Conservation (phyloP, 2,888 invertebrate genomes). For the Acanthopleura granulata region DNA sequence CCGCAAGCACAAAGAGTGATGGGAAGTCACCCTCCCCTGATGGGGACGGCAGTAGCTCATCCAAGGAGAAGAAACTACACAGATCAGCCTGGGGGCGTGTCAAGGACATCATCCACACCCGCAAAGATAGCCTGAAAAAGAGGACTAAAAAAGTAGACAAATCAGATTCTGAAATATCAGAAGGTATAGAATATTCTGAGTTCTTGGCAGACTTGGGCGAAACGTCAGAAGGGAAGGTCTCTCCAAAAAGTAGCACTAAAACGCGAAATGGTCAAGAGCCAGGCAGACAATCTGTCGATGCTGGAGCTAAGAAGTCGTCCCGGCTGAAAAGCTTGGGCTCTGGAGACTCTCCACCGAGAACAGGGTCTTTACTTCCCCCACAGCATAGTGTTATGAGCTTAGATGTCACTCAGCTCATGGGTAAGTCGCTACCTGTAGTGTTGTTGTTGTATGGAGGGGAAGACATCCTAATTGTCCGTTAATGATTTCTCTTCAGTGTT, state of each 20-base stretch:
- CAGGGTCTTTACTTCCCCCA: not conserved
- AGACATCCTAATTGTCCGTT: too few relatives aligned
- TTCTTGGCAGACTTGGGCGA: constrained; percentile 40
- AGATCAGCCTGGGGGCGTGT: constrained; percentile 85
- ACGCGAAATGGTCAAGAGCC: constrained; percentile 30
- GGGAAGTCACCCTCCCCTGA: not conserved
- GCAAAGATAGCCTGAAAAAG: constrained; percentile 78
- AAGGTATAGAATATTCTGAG: not conserved
- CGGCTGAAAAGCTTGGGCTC: constrained; percentile 7
- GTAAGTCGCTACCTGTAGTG: not conserved
- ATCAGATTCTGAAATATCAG: constrained; percentile 47
- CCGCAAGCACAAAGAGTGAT: constrained; percentile 6
- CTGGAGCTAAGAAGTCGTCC: constrained; percentile 14
- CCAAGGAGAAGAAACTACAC: constrained; percentile 53
- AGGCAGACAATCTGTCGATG: not conserved
- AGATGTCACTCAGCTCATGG: not conserved
- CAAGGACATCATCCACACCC: constrained; percentile 82
- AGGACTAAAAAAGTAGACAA: constrained; percentile 64
- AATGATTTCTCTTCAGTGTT: too few relatives aligned
- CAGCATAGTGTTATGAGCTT: constrained; percentile 5
- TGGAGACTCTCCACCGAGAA: not conserved
- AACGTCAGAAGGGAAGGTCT: constrained; percentile 52
- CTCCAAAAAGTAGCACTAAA: constrained; percentile 47
- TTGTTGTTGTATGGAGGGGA: too few relatives aligned
- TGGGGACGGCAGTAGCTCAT: constrained; percentile 25